A percentile compares a stretch with the other conserved stretches of the same genome.
phyloP scores from a whole-genome alignment of 1,140 invertebrate species.

The Holcopasites calliopsidis region DNA sequence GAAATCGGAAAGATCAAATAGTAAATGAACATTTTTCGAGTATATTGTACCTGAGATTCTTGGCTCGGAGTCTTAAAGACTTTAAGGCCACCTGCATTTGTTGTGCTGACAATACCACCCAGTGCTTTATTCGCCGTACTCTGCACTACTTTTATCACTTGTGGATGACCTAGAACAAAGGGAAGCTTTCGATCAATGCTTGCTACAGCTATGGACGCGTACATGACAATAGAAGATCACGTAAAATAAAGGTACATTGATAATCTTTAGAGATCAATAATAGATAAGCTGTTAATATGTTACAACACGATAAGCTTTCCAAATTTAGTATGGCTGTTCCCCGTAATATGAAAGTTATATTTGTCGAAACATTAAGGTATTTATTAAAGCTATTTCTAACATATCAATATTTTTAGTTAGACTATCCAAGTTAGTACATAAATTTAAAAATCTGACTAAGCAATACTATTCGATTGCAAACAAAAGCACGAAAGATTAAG shows the following conservation, averaged over 20 bases:
- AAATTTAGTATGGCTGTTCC: too few relatives aligned
- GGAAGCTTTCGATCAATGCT: neutral
- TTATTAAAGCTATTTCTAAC: neutral
- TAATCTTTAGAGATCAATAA: too few relatives aligned
- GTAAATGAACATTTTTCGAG: neutral
- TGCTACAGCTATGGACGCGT: neutral
- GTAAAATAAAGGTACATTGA: too few relatives aligned
- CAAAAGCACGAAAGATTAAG: neutral
- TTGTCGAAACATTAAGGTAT: neutral
- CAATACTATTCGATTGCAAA: neutral
- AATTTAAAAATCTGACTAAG: neutral
- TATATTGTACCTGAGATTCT: constrained; percentile 72
- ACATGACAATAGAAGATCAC: neutral
- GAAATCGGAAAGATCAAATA: neutral
- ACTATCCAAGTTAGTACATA: neutral
- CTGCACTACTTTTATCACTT: constrained; percentile 84
- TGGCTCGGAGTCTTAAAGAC: constrained; percentile 79
- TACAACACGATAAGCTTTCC: neutral
- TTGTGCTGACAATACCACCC: constrained; percentile 76
- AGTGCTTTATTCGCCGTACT: constrained; percentile 78
- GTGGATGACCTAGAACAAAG: constrained; percentile 81
- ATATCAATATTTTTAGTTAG: neutral
- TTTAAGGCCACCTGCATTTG: constrained; percentile 78
- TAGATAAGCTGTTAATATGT: neutral
- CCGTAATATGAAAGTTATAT: too few relatives aligned